Conservation (phyloP, 2,113 vertebrate genomes). For the Marmota flaviventris region DNA sequence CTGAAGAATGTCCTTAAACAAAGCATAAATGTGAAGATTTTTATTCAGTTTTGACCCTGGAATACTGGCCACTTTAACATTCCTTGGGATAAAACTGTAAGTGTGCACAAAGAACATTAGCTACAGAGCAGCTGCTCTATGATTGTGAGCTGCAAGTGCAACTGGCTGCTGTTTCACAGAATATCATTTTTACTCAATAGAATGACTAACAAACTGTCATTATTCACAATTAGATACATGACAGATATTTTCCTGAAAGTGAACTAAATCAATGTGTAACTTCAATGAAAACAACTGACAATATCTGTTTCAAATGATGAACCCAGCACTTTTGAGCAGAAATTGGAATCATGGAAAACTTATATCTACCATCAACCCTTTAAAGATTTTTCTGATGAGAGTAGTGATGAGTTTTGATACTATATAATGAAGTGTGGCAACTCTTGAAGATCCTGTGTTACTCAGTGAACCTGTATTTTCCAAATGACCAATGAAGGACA, state of each 20-base stretch:
- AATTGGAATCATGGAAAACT: constrained; percentile 9
- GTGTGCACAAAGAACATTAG: neutral
- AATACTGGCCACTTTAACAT: neutral
- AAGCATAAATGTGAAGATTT: neutral
- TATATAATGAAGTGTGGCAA: neutral
- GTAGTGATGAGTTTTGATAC: neutral
- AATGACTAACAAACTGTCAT: neutral
- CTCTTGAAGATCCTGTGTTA: neutral
- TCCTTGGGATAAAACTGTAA: neutral
- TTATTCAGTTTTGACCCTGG: neutral
- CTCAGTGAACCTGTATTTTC: neutral
- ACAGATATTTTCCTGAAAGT: constrained; percentile 51
- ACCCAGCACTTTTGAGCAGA: neutral
- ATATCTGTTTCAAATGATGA: neutral
- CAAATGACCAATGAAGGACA: neutral
- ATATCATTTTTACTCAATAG: constrained; percentile 26
- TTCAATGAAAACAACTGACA: constrained; percentile 6
- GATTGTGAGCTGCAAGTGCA: neutral
- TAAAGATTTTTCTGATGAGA: constrained; percentile 5
- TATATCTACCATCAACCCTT: neutral
- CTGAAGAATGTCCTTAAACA: neutral
- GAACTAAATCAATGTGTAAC: constrained; percentile 24
- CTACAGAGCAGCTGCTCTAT: neutral
- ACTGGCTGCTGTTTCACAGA: neutral
- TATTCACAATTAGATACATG: neutral